phyloP scores from a whole-genome alignment of 2,797 vertebrate genomes.

The Uromys caudimaculatus region DNA sequence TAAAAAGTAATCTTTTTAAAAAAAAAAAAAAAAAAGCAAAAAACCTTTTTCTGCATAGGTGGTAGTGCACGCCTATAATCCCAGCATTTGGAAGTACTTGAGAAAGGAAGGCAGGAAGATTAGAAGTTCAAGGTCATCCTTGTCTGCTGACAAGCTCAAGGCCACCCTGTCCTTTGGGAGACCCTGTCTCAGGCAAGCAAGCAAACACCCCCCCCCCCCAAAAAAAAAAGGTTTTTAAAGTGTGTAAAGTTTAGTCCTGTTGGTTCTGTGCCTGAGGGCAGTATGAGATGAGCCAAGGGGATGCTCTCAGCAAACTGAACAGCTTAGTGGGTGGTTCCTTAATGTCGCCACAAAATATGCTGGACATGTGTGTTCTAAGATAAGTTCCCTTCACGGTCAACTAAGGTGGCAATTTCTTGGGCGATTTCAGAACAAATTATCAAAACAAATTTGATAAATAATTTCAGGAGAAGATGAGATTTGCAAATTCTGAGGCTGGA shows the following conservation, averaged over 20 bases:
- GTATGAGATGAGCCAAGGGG: neutral
- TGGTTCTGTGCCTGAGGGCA: neutral
- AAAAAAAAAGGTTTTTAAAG: slow-evolving; percentile 38
- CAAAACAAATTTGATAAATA: neutral
- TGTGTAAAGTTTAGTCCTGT: slow-evolving; percentile 9
- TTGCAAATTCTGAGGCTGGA: neutral
- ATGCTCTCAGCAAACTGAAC: slow-evolving; percentile 3
- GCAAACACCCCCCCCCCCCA: neutral
- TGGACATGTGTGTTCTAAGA: neutral
- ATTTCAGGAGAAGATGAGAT: neutral
- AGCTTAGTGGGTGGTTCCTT: neutral
- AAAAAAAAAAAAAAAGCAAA: neutral
- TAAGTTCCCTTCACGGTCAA: neutral
- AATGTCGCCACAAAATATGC: neutral
- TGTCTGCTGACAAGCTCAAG: neutral
- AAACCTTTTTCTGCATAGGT: neutral
- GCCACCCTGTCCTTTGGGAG: neutral
- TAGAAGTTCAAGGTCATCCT: neutral
- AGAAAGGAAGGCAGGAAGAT: neutral
- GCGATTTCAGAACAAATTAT: neutral
- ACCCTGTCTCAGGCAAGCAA: neutral
- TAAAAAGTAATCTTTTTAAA: neutral
- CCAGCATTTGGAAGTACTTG: neutral
- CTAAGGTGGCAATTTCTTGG: neutral
- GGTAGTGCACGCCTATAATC: neutral